These are phyloP conservation scores for Phyto melanocephala DNA, from an alignment of 2,888 invertebrate species.

Conservation along the genomic window DNA sequence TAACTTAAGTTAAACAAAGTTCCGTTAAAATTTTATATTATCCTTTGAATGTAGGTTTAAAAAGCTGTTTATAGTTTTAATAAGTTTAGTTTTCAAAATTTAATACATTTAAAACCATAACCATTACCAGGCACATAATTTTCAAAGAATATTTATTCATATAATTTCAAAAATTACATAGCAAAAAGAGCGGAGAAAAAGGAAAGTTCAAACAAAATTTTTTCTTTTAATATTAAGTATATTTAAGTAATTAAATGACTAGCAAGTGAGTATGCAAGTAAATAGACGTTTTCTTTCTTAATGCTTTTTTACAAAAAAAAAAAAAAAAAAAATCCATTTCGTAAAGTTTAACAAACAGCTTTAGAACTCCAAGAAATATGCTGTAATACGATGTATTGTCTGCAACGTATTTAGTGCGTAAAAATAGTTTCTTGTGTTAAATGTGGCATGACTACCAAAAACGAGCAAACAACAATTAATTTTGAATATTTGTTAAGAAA, in stretches of 20 bases:
- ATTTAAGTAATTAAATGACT: slow-evolving; percentile 26
- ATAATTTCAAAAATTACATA: too few species aligned
- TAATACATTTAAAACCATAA: too few species aligned
- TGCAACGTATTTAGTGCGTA: slow-evolving; percentile 25
- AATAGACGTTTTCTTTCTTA: neutral
- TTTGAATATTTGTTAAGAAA: neutral
- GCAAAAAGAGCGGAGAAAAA: too few species aligned
- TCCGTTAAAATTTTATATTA: too few species aligned
- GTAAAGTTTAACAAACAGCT: neutral
- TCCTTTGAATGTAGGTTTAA: too few species aligned
- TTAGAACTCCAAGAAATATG: slow-evolving; percentile 44
- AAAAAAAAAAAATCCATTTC: neutral
- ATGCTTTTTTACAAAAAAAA: neutral
- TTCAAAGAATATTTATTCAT: too few species aligned
- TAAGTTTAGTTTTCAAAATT: too few species aligned
- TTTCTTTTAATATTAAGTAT: too few species aligned
- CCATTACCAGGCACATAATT: too few species aligned
- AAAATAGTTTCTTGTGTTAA: slow-evolving; percentile 27
- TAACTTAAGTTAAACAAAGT: too few species aligned
- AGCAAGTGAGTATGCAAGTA: neutral
- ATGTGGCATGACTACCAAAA: slow-evolving; percentile 32
- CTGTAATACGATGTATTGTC: slow-evolving; percentile 35
- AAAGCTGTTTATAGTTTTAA: too few species aligned
- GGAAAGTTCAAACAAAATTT: too few species aligned
- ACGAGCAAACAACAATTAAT: slow-evolving; percentile 26